Evolutionary conservation across 2,113 vertebrate species (phyloP), one percentile per base, ranked within the genome.

Genomic region (Mugil cephalus): DNA sequence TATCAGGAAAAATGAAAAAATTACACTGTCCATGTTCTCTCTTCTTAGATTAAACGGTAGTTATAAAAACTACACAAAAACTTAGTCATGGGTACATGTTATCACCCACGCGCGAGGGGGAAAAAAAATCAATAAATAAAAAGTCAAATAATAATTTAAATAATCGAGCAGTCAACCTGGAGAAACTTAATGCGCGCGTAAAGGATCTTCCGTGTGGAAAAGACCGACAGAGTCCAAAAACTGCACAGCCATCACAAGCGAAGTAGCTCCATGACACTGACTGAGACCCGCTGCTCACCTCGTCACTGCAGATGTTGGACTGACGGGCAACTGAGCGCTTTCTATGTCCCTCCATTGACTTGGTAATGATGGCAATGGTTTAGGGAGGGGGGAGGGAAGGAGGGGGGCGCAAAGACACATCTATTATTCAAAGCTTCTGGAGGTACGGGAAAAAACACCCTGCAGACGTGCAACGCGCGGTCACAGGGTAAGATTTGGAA

Each of bases 11-110:
- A 91, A 50, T 19, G 13, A 34, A 15, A 85, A 79, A 43, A 87
- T 8, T 15, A 87, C 17, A 17, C 61, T 21, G 18, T 89, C 83
- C 93, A 93, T 93, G 66, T 83, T 77, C 30, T n/a, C 21, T 68
- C 67, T 64, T 66, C 42, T 63, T 54, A 8, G 46, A 45, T 73
- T 39, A 45, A 1, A 13, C 30, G 19, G 8, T 34, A 18, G 50
- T 12, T 71, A 69, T 1, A 54, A 55, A 78, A 51, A 54, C 18
- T n/a, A 14, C 4, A 14, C 8, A 21, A 35, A n/a, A 18, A 55
- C 5, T 72, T 45, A 77, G 47, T 55, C 71, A 87, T 69, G 61
- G 24, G 50, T 42, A 8, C 34, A 17, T 45, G n/a, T 62, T 48
- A 39, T 55, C 11, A 40, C 47, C 8, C 8, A 21, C n/a, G 34